Base-by-base conservation (phyloP, 1,140 invertebrate species). In the Phymastichus coffea region DNA sequence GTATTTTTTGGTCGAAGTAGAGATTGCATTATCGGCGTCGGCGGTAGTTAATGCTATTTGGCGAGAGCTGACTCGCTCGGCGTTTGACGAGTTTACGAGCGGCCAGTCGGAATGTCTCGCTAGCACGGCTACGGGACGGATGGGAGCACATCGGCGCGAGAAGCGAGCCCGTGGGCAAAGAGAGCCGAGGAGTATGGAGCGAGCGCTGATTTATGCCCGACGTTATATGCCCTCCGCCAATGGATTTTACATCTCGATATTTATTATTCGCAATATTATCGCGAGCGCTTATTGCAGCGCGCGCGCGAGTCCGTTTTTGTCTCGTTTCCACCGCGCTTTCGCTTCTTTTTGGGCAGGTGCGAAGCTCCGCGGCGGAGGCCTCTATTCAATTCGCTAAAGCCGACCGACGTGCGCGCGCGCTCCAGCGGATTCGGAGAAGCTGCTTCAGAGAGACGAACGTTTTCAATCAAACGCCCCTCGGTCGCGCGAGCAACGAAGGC, bases 231-330 rank as follows among this genome's bases (percentile, higher is more conserved):
- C 71, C 72, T 76, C 73, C 76, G 74, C 77, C 76, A 78, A 78
- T 78, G 75, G 75, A 79, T n/a, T 79, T 79, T 79, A 78, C 75
- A 79, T 78, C 73, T 68, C 70, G 70, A 77, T 79, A 78, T 79
- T 79, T 79, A 79, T 79, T 79, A 77, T 79, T 74, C 74, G 74
- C 44, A 78, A 77, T 78, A 79, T 78, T 79, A 78, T 77, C 75
- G 74, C 70, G 70, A 65, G 71, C 70, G 67, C 78, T 79, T 79
- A 79, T 79, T 77, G 74, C 76, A 73, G 73, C 76, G 4, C 40
- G 40, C 17, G 4, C 25, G 15, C n/a, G 6, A 41, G 47, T 63
- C 51, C 47, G n/a, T 44, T 41, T 35, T 9, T 15, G 6, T 43
- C 25, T 6, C 17, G 4, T 12, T 17, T 14, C n/a, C 10, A n/a